Percentiles rank a stretch among this genome's conserved stretches.
Conservation (phyloP, 2,888 invertebrate species). For the Lithosia quadra region DNA sequence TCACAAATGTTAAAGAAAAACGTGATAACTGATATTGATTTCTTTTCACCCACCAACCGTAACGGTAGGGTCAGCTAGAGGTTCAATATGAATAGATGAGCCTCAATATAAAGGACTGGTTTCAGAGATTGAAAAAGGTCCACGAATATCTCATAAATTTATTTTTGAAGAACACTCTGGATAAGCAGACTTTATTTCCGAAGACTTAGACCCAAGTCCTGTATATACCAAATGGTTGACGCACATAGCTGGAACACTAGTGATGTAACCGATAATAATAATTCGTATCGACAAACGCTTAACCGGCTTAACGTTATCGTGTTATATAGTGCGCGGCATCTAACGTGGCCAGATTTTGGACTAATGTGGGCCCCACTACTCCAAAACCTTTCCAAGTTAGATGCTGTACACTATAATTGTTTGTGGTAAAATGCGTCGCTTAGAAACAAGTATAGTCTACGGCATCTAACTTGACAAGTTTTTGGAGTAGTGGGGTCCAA, state of each 20-base stretch:
- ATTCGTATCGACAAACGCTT: background rate
- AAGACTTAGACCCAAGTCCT: constrained; percentile 75
- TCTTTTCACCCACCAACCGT: constrained; percentile 32
- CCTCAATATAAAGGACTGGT: constrained; percentile 66
- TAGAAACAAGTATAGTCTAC: no score
- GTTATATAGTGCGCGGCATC: no score
- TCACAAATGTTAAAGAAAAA: constrained; percentile 25
- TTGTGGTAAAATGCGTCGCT: no score
- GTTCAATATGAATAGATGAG: constrained; percentile 75
- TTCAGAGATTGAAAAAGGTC: constrained; percentile 73
- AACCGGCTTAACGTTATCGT: no score
- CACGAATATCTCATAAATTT: constrained; percentile 77
- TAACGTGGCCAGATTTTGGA: no score
- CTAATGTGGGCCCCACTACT: no score
- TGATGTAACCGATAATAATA: background rate
- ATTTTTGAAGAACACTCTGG: constrained; percentile 73
- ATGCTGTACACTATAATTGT: no score
- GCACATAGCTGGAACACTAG: constrained; percentile 29
- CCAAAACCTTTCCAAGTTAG: no score
- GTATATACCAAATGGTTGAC: constrained; percentile 55
- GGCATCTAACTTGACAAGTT: no score
- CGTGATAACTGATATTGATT: constrained; percentile 45
- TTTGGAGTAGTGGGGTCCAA: no score
- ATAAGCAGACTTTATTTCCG: constrained; percentile 80
- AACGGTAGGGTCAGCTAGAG: constrained; percentile 46